Evolutionary conservation across 2,797 vertebrate species (phyloP).

Genomic region (Galagoides demidoff): DNA sequence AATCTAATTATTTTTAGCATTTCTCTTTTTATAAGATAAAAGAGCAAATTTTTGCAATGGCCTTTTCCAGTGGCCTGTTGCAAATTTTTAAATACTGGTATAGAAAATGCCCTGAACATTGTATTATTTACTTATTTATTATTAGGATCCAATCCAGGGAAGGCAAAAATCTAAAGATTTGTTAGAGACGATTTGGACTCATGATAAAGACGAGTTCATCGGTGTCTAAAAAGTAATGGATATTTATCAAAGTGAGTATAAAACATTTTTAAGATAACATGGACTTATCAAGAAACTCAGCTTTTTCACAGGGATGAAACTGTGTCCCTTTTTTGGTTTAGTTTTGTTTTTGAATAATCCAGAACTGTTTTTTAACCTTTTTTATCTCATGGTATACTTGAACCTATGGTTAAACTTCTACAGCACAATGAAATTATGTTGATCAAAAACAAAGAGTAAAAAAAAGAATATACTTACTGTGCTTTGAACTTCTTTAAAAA

Average conservation of each 20-base stretch:
- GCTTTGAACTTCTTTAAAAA: no score
- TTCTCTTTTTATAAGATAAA: background rate
- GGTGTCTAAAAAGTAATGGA: background rate
- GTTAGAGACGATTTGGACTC: background rate
- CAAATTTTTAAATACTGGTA: background rate
- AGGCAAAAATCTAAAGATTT: background rate
- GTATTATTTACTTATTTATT: background rate
- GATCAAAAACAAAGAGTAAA: no score
- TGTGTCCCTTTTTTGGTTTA: background rate
- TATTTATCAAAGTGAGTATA: background rate
- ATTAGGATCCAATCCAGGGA: background rate
- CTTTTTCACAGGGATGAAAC: background rate
- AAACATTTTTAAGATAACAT: background rate
- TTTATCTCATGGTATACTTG: no score
- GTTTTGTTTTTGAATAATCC: background rate
- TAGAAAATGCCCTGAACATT: background rate
- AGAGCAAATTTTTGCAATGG: background rate
- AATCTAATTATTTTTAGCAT: background rate
- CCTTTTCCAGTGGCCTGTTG: background rate
- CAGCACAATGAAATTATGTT: no score
- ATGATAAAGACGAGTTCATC: background rate
- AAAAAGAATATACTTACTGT: no score
- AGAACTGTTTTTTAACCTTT: background rate
- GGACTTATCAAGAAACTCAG: background rate
- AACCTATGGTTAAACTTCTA: no score